A percentile compares a stretch with the other conserved stretches of the same genome.
Conservation (phyloP, 2,113 vertebrate genomes). For the Gallinago undulata region DNA sequence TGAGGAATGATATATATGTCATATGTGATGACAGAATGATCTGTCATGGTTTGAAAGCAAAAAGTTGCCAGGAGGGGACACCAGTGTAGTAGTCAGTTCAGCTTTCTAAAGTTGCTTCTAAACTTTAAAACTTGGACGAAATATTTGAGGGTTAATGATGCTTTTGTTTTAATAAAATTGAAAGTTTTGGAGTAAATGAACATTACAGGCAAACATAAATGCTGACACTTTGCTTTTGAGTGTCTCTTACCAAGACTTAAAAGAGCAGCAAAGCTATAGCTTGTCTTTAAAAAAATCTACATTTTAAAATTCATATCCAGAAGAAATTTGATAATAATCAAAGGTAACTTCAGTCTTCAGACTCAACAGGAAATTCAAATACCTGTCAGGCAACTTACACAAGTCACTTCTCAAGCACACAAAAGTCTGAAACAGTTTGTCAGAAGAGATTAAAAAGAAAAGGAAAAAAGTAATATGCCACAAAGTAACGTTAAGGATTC, state of each 20-base stretch:
- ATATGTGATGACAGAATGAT: accelerated
- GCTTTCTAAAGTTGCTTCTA: not conserved
- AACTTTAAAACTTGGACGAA: not conserved
- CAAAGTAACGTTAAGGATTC: not conserved
- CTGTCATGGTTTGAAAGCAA: not conserved
- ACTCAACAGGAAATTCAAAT: not conserved
- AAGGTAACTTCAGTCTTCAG: not conserved
- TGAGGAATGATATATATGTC: too few relatives aligned
- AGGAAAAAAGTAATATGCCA: not conserved
- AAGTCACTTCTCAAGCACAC: not conserved
- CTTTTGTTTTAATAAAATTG: not conserved
- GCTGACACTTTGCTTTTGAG: not conserved
- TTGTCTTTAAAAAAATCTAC: slow-evolving; percentile 1
- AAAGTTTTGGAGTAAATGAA: not conserved
- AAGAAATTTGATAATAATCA: slow-evolving; percentile 36
- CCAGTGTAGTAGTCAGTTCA: not conserved
- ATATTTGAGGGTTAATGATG: not conserved
- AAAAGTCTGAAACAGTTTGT: not conserved
- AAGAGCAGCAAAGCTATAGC: slow-evolving; percentile 23
- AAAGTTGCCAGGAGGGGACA: not conserved
- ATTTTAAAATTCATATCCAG: slow-evolving; percentile 21
- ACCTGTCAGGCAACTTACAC: not conserved
- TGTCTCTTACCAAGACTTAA: not conserved
- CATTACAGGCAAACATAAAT: not conserved
- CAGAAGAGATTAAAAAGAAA: not conserved